phyloP scores from a whole-genome alignment of 2,113 vertebrate genomes.

The Bostrychus sinensis region DNA sequence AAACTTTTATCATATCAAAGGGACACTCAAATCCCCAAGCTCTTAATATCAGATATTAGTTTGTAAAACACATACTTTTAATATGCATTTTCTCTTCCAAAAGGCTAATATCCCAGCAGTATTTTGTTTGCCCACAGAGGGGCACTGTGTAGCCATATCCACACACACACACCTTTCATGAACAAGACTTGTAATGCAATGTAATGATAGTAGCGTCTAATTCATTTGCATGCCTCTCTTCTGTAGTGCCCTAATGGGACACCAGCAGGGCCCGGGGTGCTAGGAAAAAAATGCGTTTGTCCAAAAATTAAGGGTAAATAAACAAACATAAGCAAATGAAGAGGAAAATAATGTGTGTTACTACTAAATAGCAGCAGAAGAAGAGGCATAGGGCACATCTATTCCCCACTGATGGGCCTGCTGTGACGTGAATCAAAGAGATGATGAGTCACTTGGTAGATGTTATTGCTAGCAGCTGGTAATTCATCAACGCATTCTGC shows the following conservation, averaged over 20 bases:
- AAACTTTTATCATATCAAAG: no score
- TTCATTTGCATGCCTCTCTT: constrained; percentile 69
- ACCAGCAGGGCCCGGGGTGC: constrained; percentile 49
- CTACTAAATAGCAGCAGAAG: constrained; percentile 58
- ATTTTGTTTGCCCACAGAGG: constrained; percentile 46
- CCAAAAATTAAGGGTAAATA: constrained; percentile 75
- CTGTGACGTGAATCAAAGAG: constrained; percentile 73
- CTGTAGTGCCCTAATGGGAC: constrained; percentile 70
- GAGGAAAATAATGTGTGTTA: constrained; percentile 71
- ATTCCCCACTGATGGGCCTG: constrained; percentile 64
- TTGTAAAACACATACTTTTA: no score
- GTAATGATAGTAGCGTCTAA: constrained; percentile 45
- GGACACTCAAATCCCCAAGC: no score
- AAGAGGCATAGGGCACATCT: constrained; percentile 58
- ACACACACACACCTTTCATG: background rate
- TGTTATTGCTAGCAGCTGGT: constrained; percentile 68
- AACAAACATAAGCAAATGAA: constrained; percentile 69
- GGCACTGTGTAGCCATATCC: constrained; percentile 57
- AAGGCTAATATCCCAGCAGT: constrained; percentile 16
- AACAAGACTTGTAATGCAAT: constrained; percentile 18
- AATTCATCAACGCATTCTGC: constrained; percentile 65
- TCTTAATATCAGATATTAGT: no score
- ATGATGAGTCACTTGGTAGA: constrained; percentile 76
- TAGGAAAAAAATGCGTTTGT: constrained; percentile 66
- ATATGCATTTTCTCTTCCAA: no score